phyloP scores from a whole-genome alignment of 2,888 invertebrate genomes.

The Leucophora obtusa region DNA sequence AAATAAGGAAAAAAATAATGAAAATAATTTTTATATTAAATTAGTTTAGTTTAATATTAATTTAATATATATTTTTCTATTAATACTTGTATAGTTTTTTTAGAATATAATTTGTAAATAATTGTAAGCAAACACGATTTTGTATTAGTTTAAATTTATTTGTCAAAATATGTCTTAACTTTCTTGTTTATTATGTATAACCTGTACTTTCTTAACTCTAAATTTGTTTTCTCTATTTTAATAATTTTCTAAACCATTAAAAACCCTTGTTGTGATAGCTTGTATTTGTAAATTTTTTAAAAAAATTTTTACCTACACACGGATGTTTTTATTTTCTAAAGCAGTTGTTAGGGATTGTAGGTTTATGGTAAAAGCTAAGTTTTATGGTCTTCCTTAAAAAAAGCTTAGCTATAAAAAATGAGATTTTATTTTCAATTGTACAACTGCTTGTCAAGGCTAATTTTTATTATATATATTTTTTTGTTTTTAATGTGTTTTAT shows the following conservation, averaged over 20 bases:
- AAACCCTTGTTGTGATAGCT: slow-evolving; percentile 63
- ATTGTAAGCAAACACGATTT: slow-evolving; percentile 8
- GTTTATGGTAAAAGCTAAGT: slow-evolving; percentile 39
- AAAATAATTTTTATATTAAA: slow-evolving; percentile 39
- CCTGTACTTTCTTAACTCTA: slow-evolving; percentile 21
- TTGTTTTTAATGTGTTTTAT: slow-evolving; percentile 56
- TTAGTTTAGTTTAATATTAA: slow-evolving; percentile 25
- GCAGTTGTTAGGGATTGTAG: slow-evolving; percentile 34
- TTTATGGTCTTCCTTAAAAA: slow-evolving; percentile 55
- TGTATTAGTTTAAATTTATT: slow-evolving; percentile 42
- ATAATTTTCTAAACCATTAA: background rate
- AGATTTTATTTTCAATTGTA: slow-evolving; percentile 38
- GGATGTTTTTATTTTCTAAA: slow-evolving; percentile 30
- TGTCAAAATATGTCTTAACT: background rate
- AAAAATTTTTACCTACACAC: slow-evolving; percentile 29
- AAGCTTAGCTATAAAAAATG: slow-evolving; percentile 39
- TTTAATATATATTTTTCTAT: slow-evolving; percentile 52
- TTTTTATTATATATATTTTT: slow-evolving; percentile 41
- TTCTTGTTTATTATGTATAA: slow-evolving; percentile 13
- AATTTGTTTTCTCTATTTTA: slow-evolving; percentile 13
- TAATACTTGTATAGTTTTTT: slow-evolving; percentile 51
- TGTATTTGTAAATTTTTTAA: slow-evolving; percentile 55
- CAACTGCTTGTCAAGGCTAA: slow-evolving; percentile 54
- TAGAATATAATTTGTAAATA: slow-evolving; percentile 48
- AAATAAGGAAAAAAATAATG: slow-evolving; percentile 21